phyloP scores from a whole-genome alignment of 2,797 vertebrate genomes.

The Lutjanus argentimaculatus region DNA sequence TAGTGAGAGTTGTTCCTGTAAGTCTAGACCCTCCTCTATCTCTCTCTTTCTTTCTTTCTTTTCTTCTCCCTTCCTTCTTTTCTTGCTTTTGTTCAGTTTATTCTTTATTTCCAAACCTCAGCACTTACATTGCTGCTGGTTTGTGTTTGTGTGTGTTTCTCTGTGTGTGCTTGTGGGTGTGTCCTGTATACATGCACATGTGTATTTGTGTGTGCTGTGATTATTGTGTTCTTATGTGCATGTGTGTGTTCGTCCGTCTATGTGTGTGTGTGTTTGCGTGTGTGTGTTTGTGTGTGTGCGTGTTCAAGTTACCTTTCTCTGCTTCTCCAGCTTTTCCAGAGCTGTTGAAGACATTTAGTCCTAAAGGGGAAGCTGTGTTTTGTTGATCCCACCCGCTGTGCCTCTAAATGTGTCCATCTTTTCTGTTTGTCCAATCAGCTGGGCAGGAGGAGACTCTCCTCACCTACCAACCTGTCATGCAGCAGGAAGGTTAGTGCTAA shows the following conservation, averaged over 20 bases:
- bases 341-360: conserved; percentile 48
- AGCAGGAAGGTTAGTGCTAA: conserved; percentile 92
- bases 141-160: conserved; percentile 15
- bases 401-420: conserved; percentile 45
- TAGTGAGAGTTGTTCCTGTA: conserved; percentile 99
- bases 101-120: conserved; percentile 27
- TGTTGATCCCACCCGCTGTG: not conserved
- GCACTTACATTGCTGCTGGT: conserved; percentile 18
- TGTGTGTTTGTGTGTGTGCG: not conserved
- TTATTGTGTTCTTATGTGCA: conserved; percentile 34
- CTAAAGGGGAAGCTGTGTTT: conserved; percentile 17
- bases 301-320: conserved; percentile 29
- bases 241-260: conserved; percentile 21
- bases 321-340: conserved; percentile 57
- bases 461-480: conserved; percentile 95
- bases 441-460: conserved; percentile 93
- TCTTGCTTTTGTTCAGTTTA: conserved; percentile 12
- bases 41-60: conserved; percentile 20
- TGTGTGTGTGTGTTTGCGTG: conserved; percentile 5
- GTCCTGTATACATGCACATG: conserved; percentile 29
- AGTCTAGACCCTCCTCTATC: conserved; percentile 86
- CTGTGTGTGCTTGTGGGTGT: conserved; percentile 40
- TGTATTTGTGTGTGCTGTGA: conserved; percentile 22
- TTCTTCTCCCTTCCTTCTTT: not conserved
- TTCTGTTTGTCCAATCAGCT: conserved; percentile 82